A percentile compares a stretch with the other conserved stretches of the same genome.
phyloP scores from a whole-genome alignment of 2,797 vertebrate species.

The Graptemys geographica region DNA sequence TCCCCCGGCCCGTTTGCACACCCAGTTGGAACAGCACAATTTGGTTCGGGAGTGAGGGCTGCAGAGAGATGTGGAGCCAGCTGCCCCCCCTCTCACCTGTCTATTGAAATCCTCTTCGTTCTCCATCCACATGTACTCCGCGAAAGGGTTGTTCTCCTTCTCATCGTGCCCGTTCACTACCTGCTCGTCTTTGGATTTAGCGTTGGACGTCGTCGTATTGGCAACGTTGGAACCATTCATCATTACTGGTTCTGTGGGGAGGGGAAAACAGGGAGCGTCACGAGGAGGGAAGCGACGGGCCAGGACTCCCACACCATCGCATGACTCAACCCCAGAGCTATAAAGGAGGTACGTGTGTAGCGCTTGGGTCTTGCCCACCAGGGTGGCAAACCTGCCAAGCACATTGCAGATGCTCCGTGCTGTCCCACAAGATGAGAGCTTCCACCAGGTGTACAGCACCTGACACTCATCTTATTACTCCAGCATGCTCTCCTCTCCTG shows the following conservation, averaged over 20 bases:
- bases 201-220: slow-evolving; percentile 82
- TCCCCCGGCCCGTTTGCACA: background rate
- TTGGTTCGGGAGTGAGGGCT: background rate
- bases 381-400: background rate
- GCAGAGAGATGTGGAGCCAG: background rate
- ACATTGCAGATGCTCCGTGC: rapidly evolving
- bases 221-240: slow-evolving; percentile 94
- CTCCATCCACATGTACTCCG: slow-evolving; percentile 99
- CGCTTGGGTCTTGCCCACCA: background rate
- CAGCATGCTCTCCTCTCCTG: rapidly evolving
- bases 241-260: slow-evolving; percentile 84
- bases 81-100: slow-evolving; percentile 83
- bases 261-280: background rate
- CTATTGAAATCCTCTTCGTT: slow-evolving; percentile 97
- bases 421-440: background rate
- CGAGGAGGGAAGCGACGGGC: background rate
- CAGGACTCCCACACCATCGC: rapidly evolving
- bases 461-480: background rate
- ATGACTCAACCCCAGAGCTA: background rate
- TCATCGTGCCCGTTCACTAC: slow-evolving; percentile 85
- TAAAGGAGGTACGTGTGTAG: rapidly evolving
- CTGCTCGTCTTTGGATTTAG: slow-evolving; percentile 77
- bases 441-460: background rate
- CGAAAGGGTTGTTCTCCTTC: slow-evolving; percentile 92
- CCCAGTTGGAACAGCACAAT: background rate